These are phyloP conservation scores for Trachymyrmex septentrionalis DNA, from an alignment of 1,140 invertebrate genomes.

Conservation along the genomic window DNA sequence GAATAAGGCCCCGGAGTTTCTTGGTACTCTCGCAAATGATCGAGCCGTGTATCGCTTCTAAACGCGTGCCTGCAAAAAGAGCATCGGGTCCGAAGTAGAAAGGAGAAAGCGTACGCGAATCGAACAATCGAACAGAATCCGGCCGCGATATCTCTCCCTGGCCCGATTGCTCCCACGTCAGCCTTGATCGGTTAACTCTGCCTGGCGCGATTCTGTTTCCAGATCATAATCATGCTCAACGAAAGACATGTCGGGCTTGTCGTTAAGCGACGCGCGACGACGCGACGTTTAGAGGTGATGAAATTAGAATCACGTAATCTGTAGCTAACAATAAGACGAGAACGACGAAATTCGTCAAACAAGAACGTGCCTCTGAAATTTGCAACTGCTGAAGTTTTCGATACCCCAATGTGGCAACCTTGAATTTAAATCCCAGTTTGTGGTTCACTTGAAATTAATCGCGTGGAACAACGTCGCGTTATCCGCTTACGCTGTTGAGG, in stretches of 20 bases:
- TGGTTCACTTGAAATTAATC: conserved; percentile 39
- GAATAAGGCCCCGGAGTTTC: background rate
- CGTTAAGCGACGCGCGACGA: background rate
- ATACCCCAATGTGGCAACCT: conserved; percentile 2
- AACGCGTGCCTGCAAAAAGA: conserved; percentile 39
- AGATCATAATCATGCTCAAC: background rate
- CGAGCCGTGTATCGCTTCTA: conserved; percentile 1
- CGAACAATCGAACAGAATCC: conserved; percentile 62
- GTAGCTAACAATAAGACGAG: background rate
- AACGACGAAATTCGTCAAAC: background rate
- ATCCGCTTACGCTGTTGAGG: conserved; percentile 26
- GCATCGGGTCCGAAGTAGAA: conserved; percentile 28
- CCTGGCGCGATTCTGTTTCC: background rate
- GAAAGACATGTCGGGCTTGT: background rate
- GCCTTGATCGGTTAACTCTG: conserved; percentile 24
- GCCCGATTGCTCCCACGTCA: conserved; percentile 5
- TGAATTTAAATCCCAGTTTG: conserved; percentile 44
- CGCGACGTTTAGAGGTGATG: background rate
- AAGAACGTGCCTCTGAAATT: background rate
- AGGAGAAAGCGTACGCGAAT: conserved; percentile 60
- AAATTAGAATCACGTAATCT: conserved; percentile 1
- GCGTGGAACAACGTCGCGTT: conserved; percentile 23
- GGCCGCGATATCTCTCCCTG: conserved; percentile 52
- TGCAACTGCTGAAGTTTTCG: conserved; percentile 3
- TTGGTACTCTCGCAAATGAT: conserved; percentile 2